Percentiles rank a stretch among this genome's conserved stretches.
Conservation (phyloP, 1,140 invertebrate genomes). For the Pseudomyrmex sp. region DNA sequence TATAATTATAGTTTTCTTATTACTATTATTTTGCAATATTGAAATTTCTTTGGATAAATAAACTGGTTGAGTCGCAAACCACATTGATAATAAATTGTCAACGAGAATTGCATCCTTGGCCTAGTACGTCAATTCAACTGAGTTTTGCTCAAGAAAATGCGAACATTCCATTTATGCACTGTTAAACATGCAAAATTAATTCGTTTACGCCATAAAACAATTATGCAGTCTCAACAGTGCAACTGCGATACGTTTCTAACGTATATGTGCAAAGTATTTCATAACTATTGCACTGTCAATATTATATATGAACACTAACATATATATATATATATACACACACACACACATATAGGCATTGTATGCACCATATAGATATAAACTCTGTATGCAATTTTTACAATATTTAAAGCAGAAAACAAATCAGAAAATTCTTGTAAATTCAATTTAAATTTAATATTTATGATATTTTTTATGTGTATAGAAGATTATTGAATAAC, state of each 20-base stretch:
- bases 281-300: neutral
- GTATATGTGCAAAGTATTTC: neutral
- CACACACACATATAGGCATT: neutral
- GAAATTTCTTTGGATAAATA: no score
- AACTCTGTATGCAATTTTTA: neutral
- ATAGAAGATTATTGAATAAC: neutral
- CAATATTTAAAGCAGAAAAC: neutral
- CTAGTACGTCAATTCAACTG: slow-evolving; percentile 3
- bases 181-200: slow-evolving; percentile 27
- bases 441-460: neutral
- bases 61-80: no score
- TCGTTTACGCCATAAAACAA: slow-evolving; percentile 29
- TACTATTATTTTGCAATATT: no score
- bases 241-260: neutral
- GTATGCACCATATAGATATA: neutral
- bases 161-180: slow-evolving; percentile 29
- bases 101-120: slow-evolving; percentile 10
- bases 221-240: slow-evolving; percentile 12
- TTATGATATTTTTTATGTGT: neutral
- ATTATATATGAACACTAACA: no score
- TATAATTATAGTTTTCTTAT: no score
- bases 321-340: neutral
- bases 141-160: slow-evolving; percentile 33
- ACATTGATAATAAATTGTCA: neutral
- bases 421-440: neutral